Evolutionary conservation across 2,113 vertebrate species (phyloP), one percentile per base, ranked within the genome.

Genomic region (Leuciscus idus): DNA sequence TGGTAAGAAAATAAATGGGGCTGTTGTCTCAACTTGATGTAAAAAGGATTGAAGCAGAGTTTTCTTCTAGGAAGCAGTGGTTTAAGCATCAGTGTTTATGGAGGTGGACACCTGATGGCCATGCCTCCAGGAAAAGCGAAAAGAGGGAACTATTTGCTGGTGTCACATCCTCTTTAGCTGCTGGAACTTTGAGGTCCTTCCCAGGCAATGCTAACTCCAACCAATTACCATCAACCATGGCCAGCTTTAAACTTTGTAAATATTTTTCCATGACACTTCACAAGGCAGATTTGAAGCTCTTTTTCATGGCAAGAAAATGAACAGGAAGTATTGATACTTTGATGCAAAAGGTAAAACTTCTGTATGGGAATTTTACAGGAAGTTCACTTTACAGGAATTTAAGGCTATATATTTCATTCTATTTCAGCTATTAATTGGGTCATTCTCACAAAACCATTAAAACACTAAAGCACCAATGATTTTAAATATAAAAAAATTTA

Each of bases 161-260:
- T 39, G 90, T 92, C 93, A 91, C 87, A 4, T 89, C 89, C 64
- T 83, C 91, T 93, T 94, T 91, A 62, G 48, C 26, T 19, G 48
- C 15, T 77, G 26, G 15, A 77, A 52, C 74, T 8, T 30, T 77
- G 43, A 52, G 52, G 28, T 33, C 15, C 74, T 50, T 52, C 8
- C 26, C 26, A 77, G 48, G 74, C 48, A 50, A 76, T 52, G 48
- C 74, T 30, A 19, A 77, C 46, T 77, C 46, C 7, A 55, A 77
- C 15, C 48, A 55, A 11, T 55, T 77, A 77, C n/a, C n/a, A 50
- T 76, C 73, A 76, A 48, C 46, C 48, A 17, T 50, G 6, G 15
- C 11, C 43, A 75, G 23, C 73, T 26, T 50, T 36, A 43, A 21
- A 57, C 55, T 7, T 57, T 7, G 55, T 57, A 57, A 7, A 57